Evolutionary conservation across 2,113 vertebrate genomes (phyloP).

Genomic region (Felis catus): F.catus_Fca126_mat1.0 CM031419.1:202802001-202802500

Average conservation of each 20-base stretch:
- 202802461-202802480: neutral
- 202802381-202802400: too few relatives aligned
- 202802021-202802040: neutral
- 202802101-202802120: too few relatives aligned
- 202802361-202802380: neutral
- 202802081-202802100: too few relatives aligned
- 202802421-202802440: constrained; percentile 28
- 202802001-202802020: neutral
- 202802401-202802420: neutral
- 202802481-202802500: neutral
- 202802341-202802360: neutral
- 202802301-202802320: neutral
- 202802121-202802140: too few relatives aligned
- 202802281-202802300: neutral
- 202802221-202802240: too few relatives aligned
- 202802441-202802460: neutral
- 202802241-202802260: too few relatives aligned
- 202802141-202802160: too few relatives aligned
- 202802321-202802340: neutral
- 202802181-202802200: too few relatives aligned
- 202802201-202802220: too few relatives aligned
- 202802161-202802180: too few relatives aligned
- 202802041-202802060: neutral
- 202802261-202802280: too few relatives aligned
- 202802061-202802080: too few relatives aligned